phyloP scores from a whole-genome alignment of 2,113 vertebrate species.

The Microcebus jonahi region DNA sequence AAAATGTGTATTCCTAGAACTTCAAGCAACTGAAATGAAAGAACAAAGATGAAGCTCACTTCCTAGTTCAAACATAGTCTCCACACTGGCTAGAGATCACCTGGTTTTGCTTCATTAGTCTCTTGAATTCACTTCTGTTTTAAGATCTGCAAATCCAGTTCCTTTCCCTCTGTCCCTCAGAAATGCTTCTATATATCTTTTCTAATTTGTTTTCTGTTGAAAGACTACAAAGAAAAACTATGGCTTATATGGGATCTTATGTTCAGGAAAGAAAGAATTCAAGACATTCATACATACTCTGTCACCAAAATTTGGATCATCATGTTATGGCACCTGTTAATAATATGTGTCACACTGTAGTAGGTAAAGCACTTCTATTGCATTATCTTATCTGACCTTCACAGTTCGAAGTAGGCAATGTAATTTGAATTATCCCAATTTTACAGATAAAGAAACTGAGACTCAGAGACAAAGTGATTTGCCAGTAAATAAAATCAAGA shows the following conservation, averaged over 20 bases:
- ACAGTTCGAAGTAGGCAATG: background rate
- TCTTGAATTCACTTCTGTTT: background rate
- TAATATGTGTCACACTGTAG: background rate
- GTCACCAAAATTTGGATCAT: background rate
- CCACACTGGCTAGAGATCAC: background rate
- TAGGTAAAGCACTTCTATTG: background rate
- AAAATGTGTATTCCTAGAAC: conserved; percentile 25
- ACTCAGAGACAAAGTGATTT: background rate
- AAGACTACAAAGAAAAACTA: conserved; percentile 16
- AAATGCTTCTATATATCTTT: background rate
- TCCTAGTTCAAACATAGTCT: background rate
- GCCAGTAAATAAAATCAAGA: background rate
- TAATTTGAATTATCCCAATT: background rate
- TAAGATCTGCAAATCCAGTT: background rate
- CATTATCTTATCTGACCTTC: background rate
- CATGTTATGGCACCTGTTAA: conserved; percentile 9
- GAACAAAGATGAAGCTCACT: background rate
- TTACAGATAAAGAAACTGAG: conserved; percentile 1
- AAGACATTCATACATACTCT: background rate
- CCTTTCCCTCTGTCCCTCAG: background rate
- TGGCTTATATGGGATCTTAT: background rate
- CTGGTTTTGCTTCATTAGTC: background rate
- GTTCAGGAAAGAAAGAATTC: conserved; percentile 11
- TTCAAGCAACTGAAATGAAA: conserved; percentile 8
- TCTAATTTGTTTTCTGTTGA: conserved; percentile 46